Evolutionary conservation across 2,888 invertebrate species (phyloP).

Genomic region (Onthophagus sagittarius): DNA sequence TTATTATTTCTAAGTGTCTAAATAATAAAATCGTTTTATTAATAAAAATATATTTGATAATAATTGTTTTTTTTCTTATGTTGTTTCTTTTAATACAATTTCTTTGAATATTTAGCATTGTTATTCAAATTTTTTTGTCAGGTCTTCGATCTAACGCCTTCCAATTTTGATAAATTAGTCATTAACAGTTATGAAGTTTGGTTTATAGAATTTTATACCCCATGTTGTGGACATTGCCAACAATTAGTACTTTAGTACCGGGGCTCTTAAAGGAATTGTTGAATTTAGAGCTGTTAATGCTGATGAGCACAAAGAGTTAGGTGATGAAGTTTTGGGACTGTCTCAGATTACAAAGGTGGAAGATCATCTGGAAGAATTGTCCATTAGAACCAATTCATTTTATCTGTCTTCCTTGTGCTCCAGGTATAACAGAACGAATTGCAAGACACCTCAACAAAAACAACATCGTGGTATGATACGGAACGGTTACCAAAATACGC

Average conservation of each 20-base stretch:
- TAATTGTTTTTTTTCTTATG: neutral
- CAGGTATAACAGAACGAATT: constrained; percentile 73
- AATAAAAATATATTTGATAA: neutral
- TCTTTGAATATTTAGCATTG: neutral
- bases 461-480: too few species aligned
- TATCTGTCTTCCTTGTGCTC: too few species aligned
- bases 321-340: constrained; percentile 62
- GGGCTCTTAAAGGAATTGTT: constrained; percentile 87
- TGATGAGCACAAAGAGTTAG: constrained; percentile 80
- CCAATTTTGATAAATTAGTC: constrained; percentile 84
- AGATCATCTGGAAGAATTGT: constrained; percentile 88
- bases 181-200: constrained; percentile 81
- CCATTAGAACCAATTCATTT: too few species aligned
- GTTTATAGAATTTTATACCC: constrained; percentile 95
- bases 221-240: constrained; percentile 95
- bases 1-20: neutral
- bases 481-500: too few species aligned
- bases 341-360: constrained; percentile 88
- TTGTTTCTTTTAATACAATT: too few species aligned
- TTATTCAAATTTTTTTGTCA: too few species aligned
- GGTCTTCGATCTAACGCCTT: constrained; percentile 83
- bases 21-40: neutral
- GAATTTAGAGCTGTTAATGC: constrained; percentile 95
- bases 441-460: constrained; percentile 59
- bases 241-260: constrained; percentile 87